Evolutionary conservation across 2,113 vertebrate species (phyloP).

Genomic region (Pipra filicauda): DNA sequence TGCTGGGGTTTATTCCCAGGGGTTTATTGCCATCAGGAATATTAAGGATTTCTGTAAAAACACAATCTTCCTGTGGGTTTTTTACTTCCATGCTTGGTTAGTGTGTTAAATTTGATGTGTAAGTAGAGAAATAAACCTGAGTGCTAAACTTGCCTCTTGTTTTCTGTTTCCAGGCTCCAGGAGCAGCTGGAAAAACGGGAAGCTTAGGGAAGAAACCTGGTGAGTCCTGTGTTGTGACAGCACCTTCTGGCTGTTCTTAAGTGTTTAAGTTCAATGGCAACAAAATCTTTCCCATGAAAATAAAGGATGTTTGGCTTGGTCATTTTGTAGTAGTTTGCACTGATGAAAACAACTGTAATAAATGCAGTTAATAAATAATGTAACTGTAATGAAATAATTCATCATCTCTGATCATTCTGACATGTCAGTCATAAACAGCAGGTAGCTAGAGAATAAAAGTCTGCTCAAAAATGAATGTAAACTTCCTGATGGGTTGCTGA

Average conservation of each 20-base stretch:
- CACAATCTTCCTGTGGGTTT: neutral
- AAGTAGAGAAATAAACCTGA: neutral
- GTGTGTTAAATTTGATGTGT: neutral
- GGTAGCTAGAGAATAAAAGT: neutral
- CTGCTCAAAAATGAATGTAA: neutral
- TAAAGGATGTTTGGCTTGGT: neutral
- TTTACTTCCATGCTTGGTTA: neutral
- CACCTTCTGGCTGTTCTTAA: slow-evolving; percentile 30
- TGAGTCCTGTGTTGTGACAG: slow-evolving; percentile 68
- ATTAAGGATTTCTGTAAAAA: neutral
- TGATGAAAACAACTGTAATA: neutral
- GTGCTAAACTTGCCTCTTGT: slow-evolving; percentile 20
- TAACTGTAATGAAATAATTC: neutral
- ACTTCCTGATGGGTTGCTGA: neutral
- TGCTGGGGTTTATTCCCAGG: neutral
- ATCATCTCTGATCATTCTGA: neutral
- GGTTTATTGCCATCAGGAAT: neutral
- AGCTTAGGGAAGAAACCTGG: slow-evolving; percentile 98
- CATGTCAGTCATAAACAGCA: neutral
- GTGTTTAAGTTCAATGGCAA: neutral
- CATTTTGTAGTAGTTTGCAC: neutral
- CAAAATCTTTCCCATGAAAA: neutral
- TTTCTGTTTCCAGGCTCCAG: slow-evolving; percentile 83
- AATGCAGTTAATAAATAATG: neutral
- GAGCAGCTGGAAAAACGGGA: slow-evolving; percentile 91